A percentile compares a stretch with the other conserved stretches of the same genome.
Evolutionary conservation across 2,113 vertebrate species (phyloP).

Genomic region (Vombatus ursinus): DNA sequence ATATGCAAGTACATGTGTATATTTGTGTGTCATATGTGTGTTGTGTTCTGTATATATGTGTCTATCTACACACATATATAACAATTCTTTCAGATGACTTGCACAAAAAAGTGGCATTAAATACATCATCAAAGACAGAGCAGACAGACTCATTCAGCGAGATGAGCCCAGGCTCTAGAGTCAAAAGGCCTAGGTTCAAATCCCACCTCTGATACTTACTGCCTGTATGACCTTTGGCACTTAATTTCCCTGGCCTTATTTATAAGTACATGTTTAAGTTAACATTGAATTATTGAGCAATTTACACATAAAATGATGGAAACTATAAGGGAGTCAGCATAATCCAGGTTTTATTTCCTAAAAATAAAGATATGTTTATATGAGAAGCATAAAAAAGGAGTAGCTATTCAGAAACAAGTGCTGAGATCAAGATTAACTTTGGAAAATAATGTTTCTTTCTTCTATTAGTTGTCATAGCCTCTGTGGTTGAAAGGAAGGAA

Average conservation of each 20-base stretch:
- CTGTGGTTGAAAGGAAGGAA: not conserved
- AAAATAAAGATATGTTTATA: slow-evolving; percentile 38
- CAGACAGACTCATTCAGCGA: too few species aligned
- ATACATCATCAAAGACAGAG: too few species aligned
- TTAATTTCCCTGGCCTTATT: not conserved
- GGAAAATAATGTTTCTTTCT: slow-evolving; percentile 35
- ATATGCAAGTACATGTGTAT: too few species aligned
- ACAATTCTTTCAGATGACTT: not conserved
- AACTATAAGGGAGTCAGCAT: slow-evolving; percentile 49
- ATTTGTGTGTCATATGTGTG: too few species aligned
- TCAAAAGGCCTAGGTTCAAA: too few species aligned
- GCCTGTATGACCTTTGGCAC: not conserved
- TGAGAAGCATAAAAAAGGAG: slow-evolving; percentile 51
- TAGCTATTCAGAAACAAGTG: slow-evolving; percentile 12
- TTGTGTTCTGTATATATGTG: too few species aligned
- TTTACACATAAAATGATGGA: slow-evolving; percentile 47
- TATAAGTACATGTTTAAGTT: slow-evolving; percentile 52
- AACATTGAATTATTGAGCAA: slow-evolving; percentile 51
- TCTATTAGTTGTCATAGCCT: slow-evolving; percentile 16
- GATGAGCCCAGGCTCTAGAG: too few species aligned
- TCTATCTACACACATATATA: not conserved
- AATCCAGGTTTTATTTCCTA: slow-evolving; percentile 52
- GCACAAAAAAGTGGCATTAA: not conserved
- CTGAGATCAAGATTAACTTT: slow-evolving; percentile 52
- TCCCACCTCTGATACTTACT: too few species aligned